A percentile compares a stretch with the other conserved stretches of the same genome.
These are phyloP conservation scores for Colostygia pectinataria DNA, from an alignment of 2,888 invertebrate genomes.

Conservation along the genomic window DNA sequence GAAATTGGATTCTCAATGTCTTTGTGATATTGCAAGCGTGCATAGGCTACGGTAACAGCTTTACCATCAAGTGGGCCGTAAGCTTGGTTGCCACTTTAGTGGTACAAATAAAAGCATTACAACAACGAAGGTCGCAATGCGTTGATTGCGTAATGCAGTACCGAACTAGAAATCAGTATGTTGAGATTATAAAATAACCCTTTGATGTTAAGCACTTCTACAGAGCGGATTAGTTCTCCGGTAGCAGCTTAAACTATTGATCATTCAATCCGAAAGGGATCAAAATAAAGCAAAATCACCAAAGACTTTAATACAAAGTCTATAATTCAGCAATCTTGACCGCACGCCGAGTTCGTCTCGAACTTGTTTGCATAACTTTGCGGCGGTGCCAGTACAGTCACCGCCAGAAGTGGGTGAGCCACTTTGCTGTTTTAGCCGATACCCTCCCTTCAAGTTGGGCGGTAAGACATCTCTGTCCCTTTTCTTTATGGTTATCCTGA, in stretches of 20 bases:
- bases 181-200: too few relatives aligned
- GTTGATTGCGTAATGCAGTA: not conserved
- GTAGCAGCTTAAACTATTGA: too few relatives aligned
- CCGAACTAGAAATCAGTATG: not conserved
- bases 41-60: too few relatives aligned
- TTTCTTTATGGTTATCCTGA: too few relatives aligned
- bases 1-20: too few relatives aligned
- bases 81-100: too few relatives aligned
- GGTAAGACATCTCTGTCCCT: too few relatives aligned
- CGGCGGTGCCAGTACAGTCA: constrained; percentile 25
- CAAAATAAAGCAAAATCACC: constrained; percentile 27
- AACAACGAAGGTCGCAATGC: not conserved
- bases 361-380: constrained; percentile 38
- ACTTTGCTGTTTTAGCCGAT: not conserved
- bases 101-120: too few relatives aligned
- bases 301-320: constrained; percentile 27
- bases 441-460: not conserved
- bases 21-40: too few relatives aligned
- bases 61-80: too few relatives aligned
- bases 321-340: constrained; percentile 35
- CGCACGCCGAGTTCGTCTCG: constrained; percentile 32
- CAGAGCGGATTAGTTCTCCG: not conserved
- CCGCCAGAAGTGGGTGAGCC: not conserved
- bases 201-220: too few relatives aligned
- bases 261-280: constrained; percentile 28